Evolutionary conservation across 2,888 invertebrate species (phyloP), one percentile per base, ranked within the genome.

Genomic region (Mayetiola destructor): DNA sequence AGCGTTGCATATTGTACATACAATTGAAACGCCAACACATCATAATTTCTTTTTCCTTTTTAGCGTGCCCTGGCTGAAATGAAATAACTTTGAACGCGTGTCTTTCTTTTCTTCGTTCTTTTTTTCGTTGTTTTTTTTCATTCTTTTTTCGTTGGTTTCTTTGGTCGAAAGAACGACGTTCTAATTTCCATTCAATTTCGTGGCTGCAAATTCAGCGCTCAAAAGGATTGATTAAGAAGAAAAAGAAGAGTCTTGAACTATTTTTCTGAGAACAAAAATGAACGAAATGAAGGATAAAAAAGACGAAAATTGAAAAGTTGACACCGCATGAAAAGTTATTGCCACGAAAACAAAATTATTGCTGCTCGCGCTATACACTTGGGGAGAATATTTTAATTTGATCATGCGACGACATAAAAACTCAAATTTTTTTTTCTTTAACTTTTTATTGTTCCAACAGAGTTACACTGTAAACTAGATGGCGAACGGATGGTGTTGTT

Each of bases 361-460:
- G 27, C 16, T n/a, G 16, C 27, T 48, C 48, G 48, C 48, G 48
- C 48, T 27, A 27, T 48, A 16, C 48, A 27, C 27, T 48, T 48
- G 48, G 48, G 48, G 18, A n/a, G n/a, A 48, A 48, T 48, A 48
- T 48, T 48, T 48, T 48, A 48, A 48, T 48, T 48, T 48, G 27
- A 48, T 48, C 48, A 48, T 48, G 16, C 23, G 48, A 48, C 48
- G 27, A 48, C n/a, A n/a, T n/a, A n/a, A n/a, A n/a, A n/a, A n/a
- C n/a, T n/a, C n/a, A n/a, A n/a, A n/a, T n/a, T n/a, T n/a, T n/a
- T n/a, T n/a, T n/a, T n/a, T n/a, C n/a, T n/a, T n/a, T n/a, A n/a
- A n/a, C n/a, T n/a, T n/a, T n/a, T n/a, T n/a, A n/a, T n/a, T n/a
- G n/a, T n/a, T n/a, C n/a, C n/a, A n/a, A n/a, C n/a, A n/a, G n/a